Evolutionary conservation across 2,888 invertebrate species (phyloP).

Genomic region (Frankliniella intonsa): DNA sequence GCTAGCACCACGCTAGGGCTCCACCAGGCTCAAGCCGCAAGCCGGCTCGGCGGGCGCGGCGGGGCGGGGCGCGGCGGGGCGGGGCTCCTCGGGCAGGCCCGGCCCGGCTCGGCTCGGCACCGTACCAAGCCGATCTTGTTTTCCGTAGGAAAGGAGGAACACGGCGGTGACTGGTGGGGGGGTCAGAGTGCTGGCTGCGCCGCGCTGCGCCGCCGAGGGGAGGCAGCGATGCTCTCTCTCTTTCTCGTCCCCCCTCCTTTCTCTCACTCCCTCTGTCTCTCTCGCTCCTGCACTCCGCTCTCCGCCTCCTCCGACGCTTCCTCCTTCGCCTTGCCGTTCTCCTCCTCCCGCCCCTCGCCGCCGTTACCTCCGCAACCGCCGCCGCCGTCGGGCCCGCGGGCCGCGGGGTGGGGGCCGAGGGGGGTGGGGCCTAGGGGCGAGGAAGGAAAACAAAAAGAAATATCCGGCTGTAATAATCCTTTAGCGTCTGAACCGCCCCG

Average conservation of each 20-base stretch:
- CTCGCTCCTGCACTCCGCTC: not conserved
- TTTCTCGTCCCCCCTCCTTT: not conserved
- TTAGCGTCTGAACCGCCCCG: slow-evolving; percentile 22
- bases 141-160: slow-evolving; percentile 26
- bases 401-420: slow-evolving; percentile 5
- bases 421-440: slow-evolving; percentile 1
- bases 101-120: not conserved
- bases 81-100: not conserved
- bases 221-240: slow-evolving; percentile 17
- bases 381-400: not conserved
- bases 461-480: slow-evolving; percentile 25
- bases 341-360: not conserved
- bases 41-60: not conserved
- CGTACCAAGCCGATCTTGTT: slow-evolving; percentile 19
- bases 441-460: slow-evolving; percentile 25
- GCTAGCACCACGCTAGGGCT: no score
- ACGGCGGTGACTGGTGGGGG: slow-evolving; percentile 12
- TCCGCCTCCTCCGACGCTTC: not conserved
- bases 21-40: not conserved
- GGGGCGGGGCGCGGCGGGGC: not conserved
- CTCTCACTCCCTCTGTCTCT: not conserved
- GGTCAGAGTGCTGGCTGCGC: not conserved
- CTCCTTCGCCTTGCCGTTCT: not conserved
- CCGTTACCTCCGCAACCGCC: slow-evolving; percentile 12
- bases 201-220: not conserved